Evolutionary conservation across 2,797 vertebrate species (phyloP).

Genomic region (Eleutherodactylus coqui): DNA sequence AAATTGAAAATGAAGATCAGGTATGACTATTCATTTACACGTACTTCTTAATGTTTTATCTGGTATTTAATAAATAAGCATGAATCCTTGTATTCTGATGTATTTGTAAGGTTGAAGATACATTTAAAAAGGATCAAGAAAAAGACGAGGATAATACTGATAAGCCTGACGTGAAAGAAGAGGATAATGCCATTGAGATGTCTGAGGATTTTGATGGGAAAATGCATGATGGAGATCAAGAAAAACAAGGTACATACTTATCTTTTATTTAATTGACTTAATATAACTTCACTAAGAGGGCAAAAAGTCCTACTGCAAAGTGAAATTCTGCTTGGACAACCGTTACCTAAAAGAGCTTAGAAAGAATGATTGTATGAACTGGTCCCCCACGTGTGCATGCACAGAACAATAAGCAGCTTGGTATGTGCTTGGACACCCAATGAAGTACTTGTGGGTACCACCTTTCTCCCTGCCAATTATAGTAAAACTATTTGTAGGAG

Average conservation of each 20-base stretch:
- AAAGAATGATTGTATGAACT: too few species aligned
- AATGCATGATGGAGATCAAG: conserved; percentile 86
- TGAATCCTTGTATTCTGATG: neutral
- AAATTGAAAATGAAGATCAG: conserved; percentile 97
- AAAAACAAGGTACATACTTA: conserved; percentile 80
- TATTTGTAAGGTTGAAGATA: conserved; percentile 89
- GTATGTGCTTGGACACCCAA: neutral
- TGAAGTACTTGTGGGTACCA: neutral
- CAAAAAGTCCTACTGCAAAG: too few species aligned
- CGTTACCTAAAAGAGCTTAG: neutral
- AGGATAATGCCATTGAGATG: conserved; percentile 97
- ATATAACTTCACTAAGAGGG: neutral
- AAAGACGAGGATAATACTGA: conserved; percentile 85
- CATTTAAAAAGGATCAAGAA: conserved; percentile 85
- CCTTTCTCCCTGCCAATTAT: neutral
- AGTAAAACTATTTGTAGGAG: neutral
- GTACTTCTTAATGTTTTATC: neutral
- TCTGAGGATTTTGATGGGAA: conserved; percentile 96
- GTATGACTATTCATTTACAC: conserved; percentile 68
- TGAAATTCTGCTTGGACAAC: too few species aligned
- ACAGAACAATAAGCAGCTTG: neutral
- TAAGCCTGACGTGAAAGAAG: conserved; percentile 85
- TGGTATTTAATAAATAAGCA: neutral
- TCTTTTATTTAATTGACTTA: neutral
- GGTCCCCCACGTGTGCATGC: neutral